phyloP scores from a whole-genome alignment of 1,140 invertebrate species.

The Helicoverpa zea region DNA sequence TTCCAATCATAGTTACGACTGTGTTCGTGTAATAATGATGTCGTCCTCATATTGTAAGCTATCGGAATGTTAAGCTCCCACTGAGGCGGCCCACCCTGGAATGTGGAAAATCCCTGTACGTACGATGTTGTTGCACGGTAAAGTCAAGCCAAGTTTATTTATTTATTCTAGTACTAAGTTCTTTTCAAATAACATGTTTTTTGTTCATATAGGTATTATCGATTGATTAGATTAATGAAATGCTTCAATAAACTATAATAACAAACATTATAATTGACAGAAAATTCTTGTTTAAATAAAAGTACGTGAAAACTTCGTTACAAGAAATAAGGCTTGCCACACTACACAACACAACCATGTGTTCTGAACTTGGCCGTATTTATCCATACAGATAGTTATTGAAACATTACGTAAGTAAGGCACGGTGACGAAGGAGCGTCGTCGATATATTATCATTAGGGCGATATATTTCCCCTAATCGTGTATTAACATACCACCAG shows the following conservation, averaged over 20 bases:
- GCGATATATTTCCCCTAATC: slow-evolving; percentile 53
- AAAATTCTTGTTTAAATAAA: too few species aligned
- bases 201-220: too few species aligned
- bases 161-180: too few species aligned
- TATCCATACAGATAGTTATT: background rate
- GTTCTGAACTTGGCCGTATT: background rate
- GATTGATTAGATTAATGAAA: too few species aligned
- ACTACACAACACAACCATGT: background rate
- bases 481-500: slow-evolving; percentile 7
- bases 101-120: background rate
- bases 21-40: background rate
- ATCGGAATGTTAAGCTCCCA: slow-evolving; percentile 2
- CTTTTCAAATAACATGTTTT: too few species aligned
- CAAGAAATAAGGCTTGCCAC: background rate
- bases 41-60: slow-evolving; percentile 1
- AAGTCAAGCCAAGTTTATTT: background rate
- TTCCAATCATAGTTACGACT: background rate
- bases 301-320: too few species aligned
- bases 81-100: background rate
- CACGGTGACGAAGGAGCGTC: background rate
- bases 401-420: slow-evolving; percentile 6
- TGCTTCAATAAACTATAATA: too few species aligned
- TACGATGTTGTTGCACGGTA: background rate
- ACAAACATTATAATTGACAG: too few species aligned
- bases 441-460: slow-evolving; percentile 59